phyloP scores from a whole-genome alignment of 2,113 vertebrate species.

The Rhinogobius similis region DNA sequence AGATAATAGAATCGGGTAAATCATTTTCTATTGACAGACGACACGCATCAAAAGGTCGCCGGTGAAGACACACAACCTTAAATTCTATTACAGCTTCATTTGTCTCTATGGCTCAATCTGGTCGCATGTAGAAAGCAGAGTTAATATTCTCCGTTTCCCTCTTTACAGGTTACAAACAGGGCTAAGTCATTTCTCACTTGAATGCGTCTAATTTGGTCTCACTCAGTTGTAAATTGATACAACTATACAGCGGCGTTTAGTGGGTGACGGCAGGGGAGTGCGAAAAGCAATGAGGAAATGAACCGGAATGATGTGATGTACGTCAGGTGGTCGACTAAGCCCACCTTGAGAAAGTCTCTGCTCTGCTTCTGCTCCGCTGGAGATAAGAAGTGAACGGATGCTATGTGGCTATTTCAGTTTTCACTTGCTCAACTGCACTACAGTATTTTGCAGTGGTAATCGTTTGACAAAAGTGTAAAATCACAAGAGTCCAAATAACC shows the following conservation, averaged over 20 bases:
- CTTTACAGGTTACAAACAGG: constrained; percentile 35
- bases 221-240: constrained; percentile 41
- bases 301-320: constrained; percentile 14
- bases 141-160: constrained; percentile 26
- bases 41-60: constrained; percentile 9
- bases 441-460: background rate
- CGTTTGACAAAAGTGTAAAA: background rate
- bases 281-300: constrained; percentile 19
- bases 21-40: constrained; percentile 6
- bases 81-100: constrained; percentile 13
- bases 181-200: constrained; percentile 50
- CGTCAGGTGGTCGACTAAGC: background rate
- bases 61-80: constrained; percentile 12
- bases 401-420: background rate
- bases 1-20: constrained; percentile 11
- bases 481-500: background rate
- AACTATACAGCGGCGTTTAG: constrained; percentile 30
- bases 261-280: constrained; percentile 23
- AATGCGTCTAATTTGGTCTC: constrained; percentile 33
- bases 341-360: constrained; percentile 4
- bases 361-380: constrained; percentile 1
- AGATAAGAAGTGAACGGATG: background rate
- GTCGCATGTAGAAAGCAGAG: constrained; percentile 20
- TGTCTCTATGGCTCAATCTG: constrained; percentile 26
- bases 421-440: background rate